Evolutionary conservation across 2,113 vertebrate genomes (phyloP).

Genomic region (Pterocles gutturalis): DNA sequence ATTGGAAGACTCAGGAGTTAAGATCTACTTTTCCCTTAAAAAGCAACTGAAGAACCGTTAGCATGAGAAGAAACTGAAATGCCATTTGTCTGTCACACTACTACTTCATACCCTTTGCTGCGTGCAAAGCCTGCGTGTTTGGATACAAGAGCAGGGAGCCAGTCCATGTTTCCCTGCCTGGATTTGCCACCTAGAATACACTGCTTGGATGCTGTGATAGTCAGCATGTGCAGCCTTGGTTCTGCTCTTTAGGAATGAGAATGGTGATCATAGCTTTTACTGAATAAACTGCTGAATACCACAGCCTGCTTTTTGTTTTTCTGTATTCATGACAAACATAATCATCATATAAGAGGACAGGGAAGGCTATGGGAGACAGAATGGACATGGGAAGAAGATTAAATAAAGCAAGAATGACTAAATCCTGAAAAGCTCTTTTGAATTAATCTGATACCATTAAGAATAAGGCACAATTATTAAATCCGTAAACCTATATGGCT

Average conservation of each 20-base stretch:
- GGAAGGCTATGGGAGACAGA: background rate
- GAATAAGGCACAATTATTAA: background rate
- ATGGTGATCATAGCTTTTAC: rapidly evolving
- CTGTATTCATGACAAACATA: background rate
- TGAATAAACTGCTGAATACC: background rate
- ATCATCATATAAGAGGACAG: background rate
- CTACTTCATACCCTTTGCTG: background rate
- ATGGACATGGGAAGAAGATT: background rate
- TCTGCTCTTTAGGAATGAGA: background rate
- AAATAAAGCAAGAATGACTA: background rate
- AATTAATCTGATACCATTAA: background rate
- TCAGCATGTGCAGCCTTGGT: rapidly evolving
- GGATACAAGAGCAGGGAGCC: background rate
- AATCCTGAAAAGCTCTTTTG: background rate
- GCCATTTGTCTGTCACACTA: background rate
- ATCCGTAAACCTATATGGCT: background rate
- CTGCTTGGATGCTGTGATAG: background rate
- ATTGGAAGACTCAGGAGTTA: background rate
- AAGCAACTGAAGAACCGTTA: background rate
- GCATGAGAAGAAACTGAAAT: background rate
- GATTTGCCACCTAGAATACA: background rate
- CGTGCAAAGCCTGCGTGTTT: background rate
- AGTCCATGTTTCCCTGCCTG: background rate
- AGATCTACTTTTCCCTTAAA: background rate
- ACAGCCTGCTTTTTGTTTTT: background rate